Percentiles rank a stretch among this genome's conserved stretches.
These are phyloP conservation scores for Papilio protenor DNA, from an alignment of 2,888 invertebrate genomes.

Conservation along the genomic window DNA sequence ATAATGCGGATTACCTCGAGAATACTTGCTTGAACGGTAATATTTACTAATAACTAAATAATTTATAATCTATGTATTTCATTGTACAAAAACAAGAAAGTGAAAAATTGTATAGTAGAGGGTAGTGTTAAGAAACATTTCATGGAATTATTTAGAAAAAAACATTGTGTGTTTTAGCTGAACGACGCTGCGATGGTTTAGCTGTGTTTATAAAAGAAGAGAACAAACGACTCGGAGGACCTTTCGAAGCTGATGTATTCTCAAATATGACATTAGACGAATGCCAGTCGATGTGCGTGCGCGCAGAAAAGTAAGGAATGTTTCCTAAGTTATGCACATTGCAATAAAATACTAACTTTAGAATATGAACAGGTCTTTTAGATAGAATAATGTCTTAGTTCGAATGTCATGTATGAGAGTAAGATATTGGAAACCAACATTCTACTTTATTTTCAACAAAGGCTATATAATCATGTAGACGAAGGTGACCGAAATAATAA, in stretches of 20 bases:
- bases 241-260: constrained; percentile 94
- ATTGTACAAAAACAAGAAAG: too few species aligned
- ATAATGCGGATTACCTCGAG: constrained; percentile 95
- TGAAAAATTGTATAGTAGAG: background rate
- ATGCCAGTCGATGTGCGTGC: constrained; percentile 93
- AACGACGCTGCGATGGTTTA: constrained; percentile 93
- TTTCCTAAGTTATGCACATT: background rate
- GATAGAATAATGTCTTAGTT: background rate
- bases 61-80: too few species aligned
- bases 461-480: background rate
- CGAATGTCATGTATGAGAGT: background rate
- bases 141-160: background rate
- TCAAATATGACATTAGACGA: constrained; percentile 94
- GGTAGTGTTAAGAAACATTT: background rate
- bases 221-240: constrained; percentile 93
- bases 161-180: constrained; percentile 82
- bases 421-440: background rate
- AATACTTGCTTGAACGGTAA: constrained; percentile 95
- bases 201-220: constrained; percentile 96
- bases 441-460: background rate
- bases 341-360: background rate
- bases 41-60: background rate
- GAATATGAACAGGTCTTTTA: background rate
- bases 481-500: background rate
- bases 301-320: constrained; percentile 90